Base-by-base conservation (phyloP, 2,888 invertebrate genomes). In the Baccha elongata region DNA sequence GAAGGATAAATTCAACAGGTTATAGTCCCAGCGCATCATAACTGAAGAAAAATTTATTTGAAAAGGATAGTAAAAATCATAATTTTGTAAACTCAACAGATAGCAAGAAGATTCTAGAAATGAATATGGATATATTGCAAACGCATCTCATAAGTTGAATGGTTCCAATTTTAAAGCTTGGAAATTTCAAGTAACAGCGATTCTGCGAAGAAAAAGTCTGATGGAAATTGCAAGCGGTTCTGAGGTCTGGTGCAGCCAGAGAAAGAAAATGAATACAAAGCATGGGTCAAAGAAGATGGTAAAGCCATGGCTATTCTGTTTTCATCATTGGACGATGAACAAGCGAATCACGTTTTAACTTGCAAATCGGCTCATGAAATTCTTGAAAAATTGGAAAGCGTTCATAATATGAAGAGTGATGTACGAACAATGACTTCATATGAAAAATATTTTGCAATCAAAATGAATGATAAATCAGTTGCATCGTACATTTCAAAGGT, bases 291-390 rank as follows among this genome's bases (percentile, higher is more conserved):
- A 52, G 48, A 21, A 15, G 62, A 62, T 55, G 48, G 32, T 58
- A 40, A 55, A 17, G 74, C 74, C 7, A 48, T 74, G 74, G 32
- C 65, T 10, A 67, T 67, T 23, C 50, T 74, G 42, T 58, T 74
- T 58, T 48, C 55, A 55, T 46, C 52, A 8, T 17, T 68, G 11
- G 32, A 74, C 13, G 40, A 10, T 19, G 65, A 58, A 26, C 73
- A 58, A 48, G 21, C 32, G 5, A 44, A 52, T n/a, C 23, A 44
- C 19, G 52, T 44, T 15, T 32, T 75, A 42, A 50, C 50, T 17
- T 74, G 67, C 58, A 67, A 73, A 50, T 48, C 52, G 13, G 48
- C 74, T 44, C 17, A 53, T 10, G 52, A 75, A 62, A 35, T 72
- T 10, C 55, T 75, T 21, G 50, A 58, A 23, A 71, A 32, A 17